Base-by-base conservation (phyloP, 1,140 invertebrate genomes). In the Camponotus pennsylvanicus region DNA sequence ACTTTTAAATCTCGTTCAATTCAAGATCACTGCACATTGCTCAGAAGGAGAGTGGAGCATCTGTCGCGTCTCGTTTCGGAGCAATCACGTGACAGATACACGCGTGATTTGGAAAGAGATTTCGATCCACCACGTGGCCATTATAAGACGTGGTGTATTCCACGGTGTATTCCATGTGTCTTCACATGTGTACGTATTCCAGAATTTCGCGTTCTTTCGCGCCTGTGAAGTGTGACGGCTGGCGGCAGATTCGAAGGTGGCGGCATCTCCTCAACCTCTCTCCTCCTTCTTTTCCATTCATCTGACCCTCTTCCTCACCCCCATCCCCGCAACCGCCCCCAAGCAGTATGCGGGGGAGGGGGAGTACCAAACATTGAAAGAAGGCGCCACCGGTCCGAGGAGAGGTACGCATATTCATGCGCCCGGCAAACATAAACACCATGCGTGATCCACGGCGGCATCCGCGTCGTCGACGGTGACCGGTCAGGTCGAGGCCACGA, bases 381-480 rank as follows among this genome's bases (percentile, higher is more conserved):
- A 92, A 86, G 89, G 90, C 90, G 90, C 90, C 89, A 91, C 89
- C 79, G 89, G 89, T 91, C 59, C 86, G 89, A 90, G 89, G 77
- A 88, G 77, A 82, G 82, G 73, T 69, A 90, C 89, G 89, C 89
- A 90, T 88, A 90, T 90, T 90, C 90, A 91, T 84, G 87, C 90
- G 89, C 84, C 76, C 87, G 89, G 77, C 83, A 89, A 91, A 91
- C 78, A 88, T 89, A 91, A 90, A 90, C 89, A 90, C 89, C 90
- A 87, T 77, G 76, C 84, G 75, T 75, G 76, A 67, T 64, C 52
- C 63, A 61, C 49, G 57, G 52, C 2, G 42, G 40, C 40, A 42
- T 70, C 42, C 61, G 45, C 75, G 18, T 34, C 66, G 15, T 63
- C 40, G 15, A 77, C 21, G 64, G 75, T 32, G 27, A 27, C 27